Conservation (phyloP, 2,888 invertebrate genomes). For the Blera fallax region DNA sequence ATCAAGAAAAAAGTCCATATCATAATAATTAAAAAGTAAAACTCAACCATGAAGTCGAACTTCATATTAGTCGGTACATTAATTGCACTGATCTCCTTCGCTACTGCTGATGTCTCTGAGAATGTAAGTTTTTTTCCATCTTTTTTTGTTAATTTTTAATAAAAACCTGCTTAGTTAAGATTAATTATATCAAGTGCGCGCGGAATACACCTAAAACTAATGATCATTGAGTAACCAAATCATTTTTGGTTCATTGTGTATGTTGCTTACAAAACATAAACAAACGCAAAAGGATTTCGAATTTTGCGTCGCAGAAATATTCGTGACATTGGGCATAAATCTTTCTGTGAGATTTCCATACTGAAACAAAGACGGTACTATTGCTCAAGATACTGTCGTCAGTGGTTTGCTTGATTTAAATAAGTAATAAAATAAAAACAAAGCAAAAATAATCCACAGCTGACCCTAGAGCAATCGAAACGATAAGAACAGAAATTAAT, state of each 20-base stretch:
- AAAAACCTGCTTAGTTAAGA: background rate
- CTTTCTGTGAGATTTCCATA: background rate
- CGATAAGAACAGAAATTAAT: background rate
- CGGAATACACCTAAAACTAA: background rate
- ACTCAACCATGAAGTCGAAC: constrained; percentile 15
- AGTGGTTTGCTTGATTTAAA: background rate
- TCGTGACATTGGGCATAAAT: background rate
- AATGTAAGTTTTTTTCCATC: background rate
- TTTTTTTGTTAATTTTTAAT: background rate
- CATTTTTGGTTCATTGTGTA: background rate
- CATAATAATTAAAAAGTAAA: background rate
- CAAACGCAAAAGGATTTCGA: background rate
- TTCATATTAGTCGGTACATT: constrained; percentile 27
- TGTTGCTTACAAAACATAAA: background rate
- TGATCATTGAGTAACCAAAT: constrained; percentile 2
- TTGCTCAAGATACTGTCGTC: background rate
- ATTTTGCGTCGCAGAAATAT: constrained; percentile 7
- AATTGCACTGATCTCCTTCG: constrained; percentile 25
- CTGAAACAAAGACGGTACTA: background rate
- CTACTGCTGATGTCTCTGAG: constrained; percentile 10
- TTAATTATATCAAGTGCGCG: background rate
- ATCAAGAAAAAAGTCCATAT: background rate
- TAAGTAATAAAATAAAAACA: background rate
- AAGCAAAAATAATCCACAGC: background rate
- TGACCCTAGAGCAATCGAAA: background rate